A percentile compares a stretch with the other conserved stretches of the same genome.
phyloP scores from a whole-genome alignment of 2,113 vertebrate species.

The Dolichallabes microphthalmus region DNA sequence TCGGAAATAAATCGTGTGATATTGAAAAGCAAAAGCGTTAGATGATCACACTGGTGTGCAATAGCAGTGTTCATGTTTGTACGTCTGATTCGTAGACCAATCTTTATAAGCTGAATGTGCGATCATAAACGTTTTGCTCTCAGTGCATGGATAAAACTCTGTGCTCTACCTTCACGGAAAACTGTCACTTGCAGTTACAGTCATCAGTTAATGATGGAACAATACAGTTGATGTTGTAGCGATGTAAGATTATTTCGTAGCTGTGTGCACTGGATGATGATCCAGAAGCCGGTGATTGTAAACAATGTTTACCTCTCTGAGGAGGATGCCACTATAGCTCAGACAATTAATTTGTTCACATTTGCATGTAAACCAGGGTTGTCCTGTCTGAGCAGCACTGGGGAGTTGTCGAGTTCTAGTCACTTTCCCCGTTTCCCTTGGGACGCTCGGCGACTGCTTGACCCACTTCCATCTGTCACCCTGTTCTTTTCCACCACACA shows the following conservation, averaged over 20 bases:
- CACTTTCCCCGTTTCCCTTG: slow-evolving; percentile 13
- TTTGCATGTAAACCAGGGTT: not conserved
- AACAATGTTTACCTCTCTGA: not conserved
- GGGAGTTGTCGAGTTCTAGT: not conserved
- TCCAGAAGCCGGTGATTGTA: not conserved
- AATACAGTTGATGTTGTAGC: not conserved
- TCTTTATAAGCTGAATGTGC: not conserved
- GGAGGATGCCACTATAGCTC: not conserved
- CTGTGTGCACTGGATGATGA: not conserved
- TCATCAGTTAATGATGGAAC: not conserved
- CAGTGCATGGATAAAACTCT: not conserved
- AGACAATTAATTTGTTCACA: not conserved
- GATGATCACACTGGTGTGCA: not conserved
- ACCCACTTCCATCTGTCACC: slow-evolving; percentile 40
- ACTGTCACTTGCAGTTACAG: not conserved
- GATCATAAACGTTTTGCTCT: not conserved
- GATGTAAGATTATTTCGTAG: not conserved
- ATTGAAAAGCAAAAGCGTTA: not conserved
- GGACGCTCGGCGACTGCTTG: not conserved
- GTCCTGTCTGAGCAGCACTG: slow-evolving; percentile 13
- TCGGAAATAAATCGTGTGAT: not conserved
- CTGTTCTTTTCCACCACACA: slow-evolving; percentile 20
- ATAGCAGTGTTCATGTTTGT: not conserved
- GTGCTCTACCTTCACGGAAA: not conserved
- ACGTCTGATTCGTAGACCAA: not conserved